These are phyloP conservation scores for Apodemia duryi DNA, from an alignment of 2,888 invertebrate genomes.

Conservation along the genomic window DNA sequence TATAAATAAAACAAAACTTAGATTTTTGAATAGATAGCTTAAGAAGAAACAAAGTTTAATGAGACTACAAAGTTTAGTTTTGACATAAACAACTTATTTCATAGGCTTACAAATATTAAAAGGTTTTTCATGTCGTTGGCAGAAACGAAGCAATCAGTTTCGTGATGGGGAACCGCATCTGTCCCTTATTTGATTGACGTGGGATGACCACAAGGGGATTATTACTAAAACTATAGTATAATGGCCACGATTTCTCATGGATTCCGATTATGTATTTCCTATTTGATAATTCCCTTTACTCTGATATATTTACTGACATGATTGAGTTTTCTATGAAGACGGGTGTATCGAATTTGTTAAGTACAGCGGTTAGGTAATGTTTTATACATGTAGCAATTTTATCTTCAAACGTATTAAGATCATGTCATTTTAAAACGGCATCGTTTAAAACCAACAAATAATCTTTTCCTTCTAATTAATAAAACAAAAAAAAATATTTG, in stretches of 20 bases:
- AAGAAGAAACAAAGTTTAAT: slow-evolving; percentile 1
- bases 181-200: slow-evolving; percentile 20
- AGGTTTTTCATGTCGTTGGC: slow-evolving; percentile 17
- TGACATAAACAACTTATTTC: slow-evolving; percentile 9
- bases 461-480: too few species aligned
- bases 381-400: neutral
- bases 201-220: slow-evolving; percentile 22
- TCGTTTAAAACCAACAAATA: too few species aligned
- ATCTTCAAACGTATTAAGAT: neutral
- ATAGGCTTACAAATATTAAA: slow-evolving; percentile 11
- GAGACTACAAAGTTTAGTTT: neutral
- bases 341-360: neutral
- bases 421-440: neutral
- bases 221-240: slow-evolving; percentile 20
- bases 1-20: neutral
- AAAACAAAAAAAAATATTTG: too few species aligned
- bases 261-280: slow-evolving; percentile 17
- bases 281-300: slow-evolving; percentile 5
- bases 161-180: slow-evolving; percentile 15
- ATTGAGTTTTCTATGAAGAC: neutral
- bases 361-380: neutral
- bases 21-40: neutral
- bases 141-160: slow-evolving; percentile 19
- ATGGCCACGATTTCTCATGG: slow-evolving; percentile 16
- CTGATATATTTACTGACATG: neutral